These are phyloP conservation scores for Macrobrachium rosenbergii DNA, from an alignment of 1,140 invertebrate genomes.

Conservation along the genomic window DNA sequence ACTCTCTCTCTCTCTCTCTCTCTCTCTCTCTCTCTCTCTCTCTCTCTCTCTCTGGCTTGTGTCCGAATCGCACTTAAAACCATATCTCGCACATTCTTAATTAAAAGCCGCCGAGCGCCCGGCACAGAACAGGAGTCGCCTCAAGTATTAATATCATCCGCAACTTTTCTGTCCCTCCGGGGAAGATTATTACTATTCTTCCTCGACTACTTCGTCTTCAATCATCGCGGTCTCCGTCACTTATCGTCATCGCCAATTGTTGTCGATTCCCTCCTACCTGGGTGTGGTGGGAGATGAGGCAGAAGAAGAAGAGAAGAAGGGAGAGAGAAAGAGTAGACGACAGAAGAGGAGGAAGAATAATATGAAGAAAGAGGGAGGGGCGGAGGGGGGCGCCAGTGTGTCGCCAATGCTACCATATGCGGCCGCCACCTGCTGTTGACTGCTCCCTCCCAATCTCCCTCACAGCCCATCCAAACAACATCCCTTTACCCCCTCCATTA, in stretches of 20 bases:
- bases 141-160: no score
- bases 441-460: background rate
- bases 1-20: conserved; percentile 3
- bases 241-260: background rate
- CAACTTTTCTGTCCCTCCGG: no score
- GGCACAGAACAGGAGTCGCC: no score
- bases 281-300: background rate
- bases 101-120: no score
- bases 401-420: background rate
- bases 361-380: background rate
- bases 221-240: background rate
- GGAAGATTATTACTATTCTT: background rate
- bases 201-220: background rate
- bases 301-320: background rate
- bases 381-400: conserved; percentile 28
- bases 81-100: no score
- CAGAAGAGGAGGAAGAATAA: background rate
- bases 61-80: background rate
- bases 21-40: conserved; percentile 28
- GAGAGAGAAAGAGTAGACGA: background rate
- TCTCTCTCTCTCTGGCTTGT: background rate
- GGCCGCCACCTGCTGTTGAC: background rate
- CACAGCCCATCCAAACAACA: background rate
- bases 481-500: background rate
- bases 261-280: background rate